Base-by-base conservation (phyloP, 2,797 vertebrate species). In the Pygocentrus nattereri region DNA sequence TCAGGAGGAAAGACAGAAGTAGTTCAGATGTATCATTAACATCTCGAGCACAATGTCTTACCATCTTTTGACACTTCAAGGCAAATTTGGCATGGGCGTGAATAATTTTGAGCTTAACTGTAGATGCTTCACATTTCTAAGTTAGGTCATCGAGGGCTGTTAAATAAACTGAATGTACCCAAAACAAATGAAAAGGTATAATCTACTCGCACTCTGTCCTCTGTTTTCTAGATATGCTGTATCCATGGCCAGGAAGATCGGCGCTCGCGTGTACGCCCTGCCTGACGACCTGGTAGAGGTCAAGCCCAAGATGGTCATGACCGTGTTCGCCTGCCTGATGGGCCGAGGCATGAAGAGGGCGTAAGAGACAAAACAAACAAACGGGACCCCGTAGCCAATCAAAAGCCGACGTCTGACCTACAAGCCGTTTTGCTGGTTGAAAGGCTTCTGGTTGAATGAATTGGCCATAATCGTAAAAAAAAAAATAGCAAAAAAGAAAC, bases 281-380 rank as follows among this genome's bases (percentile, higher is more conserved):
- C 98, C 98, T 0, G 97, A 99, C 49, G 98, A 99, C 84, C 91
- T 99, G 52, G 96, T 99, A 58, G 98, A 99, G 90, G 92, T 97
- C 85, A 99, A 98, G 83, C 97, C 92, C 23, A 99, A 99, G 91
- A 98, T 99, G 98, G 98, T 99, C 90, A 99, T 99, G 98, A 99
- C 97, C 0, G 96, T 99, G 88, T 99, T 99, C 68, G 98, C 98
- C 50, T 99, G 98, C 87, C 94, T 99, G 93, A 99, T 99, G 98
- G 98, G 96, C 62, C 91, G 97, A 86, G 98, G 98, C 77, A 96
- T 99, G 97, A 98, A 98, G 92, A 93, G 88, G 88, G 96, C 92
- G 23, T 99, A 97, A 93, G 81, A 49, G 74, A 70, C 41, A 27
- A 61, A 27, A 27, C 2, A 47, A 5, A 38, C 21, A 64, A 50